phyloP scores from a whole-genome alignment of 2,888 invertebrate species.

The Agriopis aurantiaria region DNA sequence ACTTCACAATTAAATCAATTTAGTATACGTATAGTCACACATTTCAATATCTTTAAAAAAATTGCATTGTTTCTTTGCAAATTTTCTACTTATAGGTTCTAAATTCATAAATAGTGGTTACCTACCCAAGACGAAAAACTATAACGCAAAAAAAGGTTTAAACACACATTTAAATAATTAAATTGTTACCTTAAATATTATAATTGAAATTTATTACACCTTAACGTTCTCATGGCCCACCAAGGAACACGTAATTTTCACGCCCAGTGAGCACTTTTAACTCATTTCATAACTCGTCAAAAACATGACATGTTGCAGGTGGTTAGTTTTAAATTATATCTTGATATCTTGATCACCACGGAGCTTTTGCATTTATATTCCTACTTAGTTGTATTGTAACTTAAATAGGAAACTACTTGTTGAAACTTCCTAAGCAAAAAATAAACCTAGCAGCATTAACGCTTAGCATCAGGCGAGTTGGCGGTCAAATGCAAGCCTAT shows the following conservation, averaged over 20 bases:
- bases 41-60: no score
- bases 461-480: no score
- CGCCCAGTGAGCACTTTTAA: slow-evolving; percentile 34
- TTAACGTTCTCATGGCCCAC: slow-evolving; percentile 24
- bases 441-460: no score
- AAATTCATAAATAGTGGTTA: no score
- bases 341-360: slow-evolving; percentile 41
- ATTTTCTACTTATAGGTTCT: no score
- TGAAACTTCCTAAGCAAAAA: no score
- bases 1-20: no score
- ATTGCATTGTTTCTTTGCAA: no score
- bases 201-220: slow-evolving; percentile 22
- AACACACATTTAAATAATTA: slow-evolving; percentile 15
- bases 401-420: no score
- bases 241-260: slow-evolving; percentile 36
- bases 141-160: slow-evolving; percentile 3
- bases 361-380: not conserved
- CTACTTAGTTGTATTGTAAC: no score
- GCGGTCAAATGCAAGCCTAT: no score
- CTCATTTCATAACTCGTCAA: slow-evolving; percentile 41
- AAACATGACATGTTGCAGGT: slow-evolving; percentile 42
- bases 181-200: slow-evolving; percentile 15
- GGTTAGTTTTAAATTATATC: slow-evolving; percentile 44
- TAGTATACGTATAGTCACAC: no score
- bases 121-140: not conserved